Base-by-base conservation (phyloP, 37 sponge, comb jelly and placozoan species). In the Haliclona indistincta region DNA sequence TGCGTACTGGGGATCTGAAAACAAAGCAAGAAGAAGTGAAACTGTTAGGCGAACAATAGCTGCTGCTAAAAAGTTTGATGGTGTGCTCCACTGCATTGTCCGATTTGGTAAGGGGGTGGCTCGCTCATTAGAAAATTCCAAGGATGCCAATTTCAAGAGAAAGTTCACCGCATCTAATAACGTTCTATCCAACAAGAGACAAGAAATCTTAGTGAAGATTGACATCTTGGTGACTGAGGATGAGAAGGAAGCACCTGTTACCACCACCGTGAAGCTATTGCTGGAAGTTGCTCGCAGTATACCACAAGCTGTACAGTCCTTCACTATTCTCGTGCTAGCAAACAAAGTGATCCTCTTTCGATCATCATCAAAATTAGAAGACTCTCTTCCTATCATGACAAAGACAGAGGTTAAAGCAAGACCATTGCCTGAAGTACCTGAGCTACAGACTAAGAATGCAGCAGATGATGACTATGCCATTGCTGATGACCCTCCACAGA, bases 21-120 rank as follows among this genome's bases (percentile, higher is more conserved):
- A 76, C 55, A 87, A 80, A 63, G 28, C 44, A 15, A 67, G 64
- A 43, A 54, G 87, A 17, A 68, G 38, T 15, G 58, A 43, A 40
- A 87, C 87, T 11, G 64, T 87, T 36, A 26, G 74, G 55, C 22
- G 47, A 2, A 81, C 87, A 22, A 28, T 69, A 13, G 26, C 38
- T 8, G 70, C 87, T 38, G 64, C 43, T 20, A 76, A 63, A 39
- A 55, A 87, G 35, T 81, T 87, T 32, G 87, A 87, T 33, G 26
- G 55, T 11, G 76, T 71, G 0, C 43, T 87, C 20, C 23, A 43
- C 23, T 61, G 62, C n/a, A 54, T 87, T 26, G 62, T 87, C 8
- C 76, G 67, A 36, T 87, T 87, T 34, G 87, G 87, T 0, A 87
- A 87, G 63, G 87, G 87, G 2, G 87, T 87, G 43, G 43, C 68